Evolutionary conservation across 2,888 invertebrate genomes (phyloP), one percentile per base, ranked within the genome.

Genomic region (Ennomos quercinarius): DNA sequence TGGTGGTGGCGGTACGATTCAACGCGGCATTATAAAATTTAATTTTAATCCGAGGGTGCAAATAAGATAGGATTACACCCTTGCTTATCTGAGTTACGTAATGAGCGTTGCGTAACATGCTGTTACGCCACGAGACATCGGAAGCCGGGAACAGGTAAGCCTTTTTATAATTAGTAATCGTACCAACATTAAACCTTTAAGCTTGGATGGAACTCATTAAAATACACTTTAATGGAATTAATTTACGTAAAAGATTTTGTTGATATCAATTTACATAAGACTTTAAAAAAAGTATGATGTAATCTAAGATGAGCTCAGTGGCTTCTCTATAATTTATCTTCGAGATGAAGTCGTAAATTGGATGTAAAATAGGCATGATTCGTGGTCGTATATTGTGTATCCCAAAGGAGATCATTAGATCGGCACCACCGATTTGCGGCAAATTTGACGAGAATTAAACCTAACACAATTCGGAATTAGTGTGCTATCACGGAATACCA

Each of bases 21-120:
- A 76, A 80, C 80, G 81, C 84, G 80, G 81, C 80, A 81, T 84
- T 87, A 86, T 86, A 87, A 89, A 89, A 90, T 89, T 87, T 86
- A 91, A 91, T 88, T 89, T 88, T 84, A 89, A 89, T 87, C 87
- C 81, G 78, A 76, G 84, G 83, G 83, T 73, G 84, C 83, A 85
- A 89, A 88, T 87, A 86, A 87, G 84, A 86, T 87, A 84, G 86
- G 82, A 89, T 89, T 88, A 85, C 86, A 84, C 82, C 87, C 87
- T 83, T 85, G 83, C 84, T 84, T 86, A 84, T 83, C 84, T 78
- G 77, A 70, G 76, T 72, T 72, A 74, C 72, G 76, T 81, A 81
- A 81, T 76, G 76, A 80, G 74, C 70, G 68, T 78, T 74, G 65
- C 72, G 77, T 80, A 78, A 78, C 74, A 68, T 72, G 68, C 65